phyloP scores from a whole-genome alignment of 2,888 invertebrate genomes.

The Smittia aterrima region DNA sequence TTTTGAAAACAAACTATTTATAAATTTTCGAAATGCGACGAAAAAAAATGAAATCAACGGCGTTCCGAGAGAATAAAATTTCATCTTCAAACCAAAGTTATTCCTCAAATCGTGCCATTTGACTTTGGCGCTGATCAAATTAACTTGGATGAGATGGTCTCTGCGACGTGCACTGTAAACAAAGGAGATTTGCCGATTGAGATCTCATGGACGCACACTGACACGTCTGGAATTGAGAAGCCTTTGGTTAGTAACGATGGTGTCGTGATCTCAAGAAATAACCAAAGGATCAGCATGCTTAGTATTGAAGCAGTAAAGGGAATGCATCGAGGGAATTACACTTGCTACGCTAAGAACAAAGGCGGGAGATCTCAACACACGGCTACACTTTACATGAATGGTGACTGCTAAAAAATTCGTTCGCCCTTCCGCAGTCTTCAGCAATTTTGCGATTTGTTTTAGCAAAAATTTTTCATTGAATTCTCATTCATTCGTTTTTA shows the following conservation, averaged over 20 bases:
- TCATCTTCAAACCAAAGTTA: conserved; percentile 58
- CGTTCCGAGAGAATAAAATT: not conserved
- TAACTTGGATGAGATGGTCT: conserved; percentile 72
- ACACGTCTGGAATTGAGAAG: conserved; percentile 58
- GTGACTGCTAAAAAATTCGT: conserved; percentile 57
- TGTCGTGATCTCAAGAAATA: conserved; percentile 61
- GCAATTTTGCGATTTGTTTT: conserved; percentile 50
- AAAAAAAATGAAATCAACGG: not conserved
- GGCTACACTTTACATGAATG: conserved; percentile 70
- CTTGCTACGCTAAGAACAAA: conserved; percentile 69
- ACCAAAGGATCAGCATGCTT: conserved; percentile 64
- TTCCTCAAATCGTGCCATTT: conserved; percentile 76
- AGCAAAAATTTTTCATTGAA: not conserved
- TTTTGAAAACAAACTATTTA: no score
- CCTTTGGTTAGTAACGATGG: conserved; percentile 60
- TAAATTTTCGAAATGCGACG: not conserved
- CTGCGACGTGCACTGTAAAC: conserved; percentile 68
- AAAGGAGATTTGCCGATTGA: conserved; percentile 79
- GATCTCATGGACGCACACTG: conserved; percentile 63
- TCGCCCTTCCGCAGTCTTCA: not conserved
- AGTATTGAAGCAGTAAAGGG: conserved; percentile 68
- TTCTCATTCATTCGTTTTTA: conserved; percentile 63
- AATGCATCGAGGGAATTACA: conserved; percentile 71
- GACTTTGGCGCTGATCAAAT: conserved; percentile 73
- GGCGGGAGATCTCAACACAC: conserved; percentile 69